Conservation (phyloP, 2,113 vertebrate genomes). For the Peucedramus taeniatus region DNA sequence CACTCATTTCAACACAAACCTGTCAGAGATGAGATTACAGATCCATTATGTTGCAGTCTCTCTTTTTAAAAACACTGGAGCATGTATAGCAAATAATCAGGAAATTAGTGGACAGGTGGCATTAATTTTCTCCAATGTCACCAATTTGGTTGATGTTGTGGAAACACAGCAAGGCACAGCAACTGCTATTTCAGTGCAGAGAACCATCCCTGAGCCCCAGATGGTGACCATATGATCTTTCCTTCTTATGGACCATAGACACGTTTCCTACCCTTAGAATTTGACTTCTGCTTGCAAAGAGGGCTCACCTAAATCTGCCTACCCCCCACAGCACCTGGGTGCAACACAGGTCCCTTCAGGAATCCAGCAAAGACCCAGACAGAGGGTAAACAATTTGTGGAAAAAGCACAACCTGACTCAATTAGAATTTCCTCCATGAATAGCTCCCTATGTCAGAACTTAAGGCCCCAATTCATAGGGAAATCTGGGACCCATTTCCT, state of each 20-base stretch:
- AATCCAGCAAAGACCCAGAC: constrained; percentile 36
- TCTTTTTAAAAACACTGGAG: background rate
- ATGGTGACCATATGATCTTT: constrained; percentile 54
- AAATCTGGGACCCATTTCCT: constrained; percentile 64
- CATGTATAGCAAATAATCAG: background rate
- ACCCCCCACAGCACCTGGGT: background rate
- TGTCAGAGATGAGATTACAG: background rate
- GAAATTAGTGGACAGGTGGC: constrained; percentile 36
- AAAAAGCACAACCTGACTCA: constrained; percentile 39
- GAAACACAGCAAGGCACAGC: constrained; percentile 31
- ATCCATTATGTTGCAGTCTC: background rate
- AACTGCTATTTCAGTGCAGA: background rate
- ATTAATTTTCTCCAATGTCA: constrained; percentile 31
- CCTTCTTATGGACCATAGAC: background rate
- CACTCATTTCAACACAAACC: background rate
- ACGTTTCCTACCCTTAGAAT: background rate
- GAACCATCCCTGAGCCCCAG: constrained; percentile 17
- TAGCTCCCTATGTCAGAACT: constrained; percentile 56
- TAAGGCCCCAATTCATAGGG: constrained; percentile 50
- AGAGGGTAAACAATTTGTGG: constrained; percentile 51
- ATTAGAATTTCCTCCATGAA: constrained; percentile 52
- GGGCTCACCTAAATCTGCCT: constrained; percentile 19
- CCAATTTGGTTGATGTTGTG: constrained; percentile 23
- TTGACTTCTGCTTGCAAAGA: background rate
- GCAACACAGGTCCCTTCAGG: constrained; percentile 46